Evolutionary conservation across 2,797 vertebrate genomes (phyloP).

Genomic region (Crenuchus spilurus): DNA sequence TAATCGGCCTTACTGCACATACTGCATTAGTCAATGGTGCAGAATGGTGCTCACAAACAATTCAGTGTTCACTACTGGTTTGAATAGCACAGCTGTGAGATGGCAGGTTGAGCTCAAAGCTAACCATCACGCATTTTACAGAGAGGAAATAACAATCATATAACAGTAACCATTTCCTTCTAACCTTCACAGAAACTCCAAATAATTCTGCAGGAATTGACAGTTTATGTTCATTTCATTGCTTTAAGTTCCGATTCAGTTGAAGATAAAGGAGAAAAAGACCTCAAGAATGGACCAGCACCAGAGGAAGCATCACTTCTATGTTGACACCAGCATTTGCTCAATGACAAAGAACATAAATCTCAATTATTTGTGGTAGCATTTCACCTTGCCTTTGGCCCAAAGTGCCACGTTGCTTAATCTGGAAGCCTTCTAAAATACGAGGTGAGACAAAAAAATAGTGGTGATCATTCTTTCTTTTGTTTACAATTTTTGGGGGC

Average conservation of each 20-base stretch:
- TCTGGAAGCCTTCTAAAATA: constrained; percentile 38
- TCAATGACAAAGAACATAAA: constrained; percentile 41
- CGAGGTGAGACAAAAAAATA: background rate
- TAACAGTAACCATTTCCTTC: background rate
- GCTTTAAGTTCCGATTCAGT: background rate
- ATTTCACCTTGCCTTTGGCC: constrained; percentile 45
- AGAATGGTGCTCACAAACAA: too few relatives aligned
- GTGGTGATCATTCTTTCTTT: constrained; percentile 44
- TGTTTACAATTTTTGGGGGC: constrained; percentile 52
- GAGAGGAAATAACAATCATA: background rate
- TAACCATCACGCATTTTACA: background rate
- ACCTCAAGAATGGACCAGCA: background rate
- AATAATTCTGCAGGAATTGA: too few relatives aligned
- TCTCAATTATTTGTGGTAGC: constrained; percentile 40
- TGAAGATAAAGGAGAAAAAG: background rate
- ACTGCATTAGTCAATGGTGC: too few relatives aligned
- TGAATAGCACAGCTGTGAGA: background rate
- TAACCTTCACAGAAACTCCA: too few relatives aligned
- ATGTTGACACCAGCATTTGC: background rate
- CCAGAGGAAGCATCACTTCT: constrained; percentile 9
- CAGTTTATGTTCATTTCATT: background rate
- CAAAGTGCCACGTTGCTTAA: constrained; percentile 45
- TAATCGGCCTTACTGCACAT: too few relatives aligned
- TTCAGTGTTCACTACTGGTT: background rate
- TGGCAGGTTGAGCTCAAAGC: background rate